A percentile compares a stretch with the other conserved stretches of the same genome.
Conservation (phyloP, 1,140 invertebrate species). For the Ceratitis capitata region DNA sequence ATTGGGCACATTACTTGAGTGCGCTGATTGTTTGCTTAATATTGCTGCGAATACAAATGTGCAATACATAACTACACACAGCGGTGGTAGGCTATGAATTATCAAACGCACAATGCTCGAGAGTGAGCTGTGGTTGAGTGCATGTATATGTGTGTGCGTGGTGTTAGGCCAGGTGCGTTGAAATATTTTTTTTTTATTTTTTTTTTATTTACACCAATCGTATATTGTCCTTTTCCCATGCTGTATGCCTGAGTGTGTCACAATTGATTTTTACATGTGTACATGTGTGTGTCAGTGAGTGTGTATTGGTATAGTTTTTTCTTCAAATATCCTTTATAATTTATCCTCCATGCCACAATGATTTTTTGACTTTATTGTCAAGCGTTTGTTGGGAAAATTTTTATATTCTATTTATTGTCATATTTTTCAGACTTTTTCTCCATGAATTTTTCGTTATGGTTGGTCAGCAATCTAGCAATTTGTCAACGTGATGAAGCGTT, state of each 20-base stretch:
- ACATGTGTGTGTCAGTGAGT: not conserved
- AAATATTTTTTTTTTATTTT: not conserved
- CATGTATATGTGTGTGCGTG: not conserved
- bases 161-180: not conserved
- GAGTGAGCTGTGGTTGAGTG: not conserved
- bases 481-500: not conserved
- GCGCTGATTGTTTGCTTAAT: not conserved
- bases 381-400: not conserved
- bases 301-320: not conserved
- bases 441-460: not conserved
- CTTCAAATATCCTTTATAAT: not conserved
- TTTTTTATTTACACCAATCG: not conserved
- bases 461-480: slow-evolving; percentile 5
- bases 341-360: not conserved
- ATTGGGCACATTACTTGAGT: not conserved
- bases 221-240: not conserved
- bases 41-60: not conserved
- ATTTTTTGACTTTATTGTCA: not conserved
- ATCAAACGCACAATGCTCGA: not conserved
- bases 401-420: not conserved
- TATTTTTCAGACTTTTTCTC: not conserved
- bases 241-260: not conserved
- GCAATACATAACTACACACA: no score
- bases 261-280: not conserved
- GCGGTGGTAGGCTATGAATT: not conserved